Evolutionary conservation across 2,797 vertebrate species (phyloP), one percentile per base, ranked within the genome.

Genomic region (Rhyacichthys aspro): DNA sequence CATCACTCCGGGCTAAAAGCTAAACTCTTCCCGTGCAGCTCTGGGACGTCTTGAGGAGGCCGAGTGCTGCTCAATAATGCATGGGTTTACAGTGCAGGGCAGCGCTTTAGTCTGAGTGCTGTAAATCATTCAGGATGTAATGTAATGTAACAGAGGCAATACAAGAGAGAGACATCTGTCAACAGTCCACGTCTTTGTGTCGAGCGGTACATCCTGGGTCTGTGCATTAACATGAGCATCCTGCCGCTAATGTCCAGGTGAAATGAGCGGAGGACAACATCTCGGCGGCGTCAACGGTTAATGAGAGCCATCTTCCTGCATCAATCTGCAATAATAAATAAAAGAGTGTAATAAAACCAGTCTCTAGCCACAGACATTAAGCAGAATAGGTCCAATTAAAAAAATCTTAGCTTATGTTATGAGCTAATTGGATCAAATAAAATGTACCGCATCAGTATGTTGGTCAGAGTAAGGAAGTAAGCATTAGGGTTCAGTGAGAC

Each of bases 41-140:
- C 47, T 70, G 68, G 61, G 67, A 69, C 67, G 58, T 66, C 70
- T 72, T 68, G 28, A 37, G 56, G 28, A 43, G 52, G 57, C 76
- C 59, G 80, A 79, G 74, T 59, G 54, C 32, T 16, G 57, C 62
- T 89, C 67, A 81, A 70, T 88, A 80, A 88, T 81, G 74, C 73
- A 84, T 46, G 37, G 17, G 52, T 48, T 58, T 37, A 64, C 59
- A 53, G 6, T 0, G 2, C n/a, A n/a, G 59, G 10, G 54, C 55
- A 17, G 66, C 5, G 43, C 36, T 52, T 67, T 55, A 59, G 32
- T 61, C 16, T 47, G 60, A 74, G 70, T 77, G 65, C 60, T 68
- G 68, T 71, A 47, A 79, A 78, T 81, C 70, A 64, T 79, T 79
- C 54, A 81, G 76, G 74, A 73, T 57, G 50, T 54, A 62, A 79